phyloP scores from a whole-genome alignment of 2,797 vertebrate genomes.

The Tenualosa thibaudeaui region DNA sequence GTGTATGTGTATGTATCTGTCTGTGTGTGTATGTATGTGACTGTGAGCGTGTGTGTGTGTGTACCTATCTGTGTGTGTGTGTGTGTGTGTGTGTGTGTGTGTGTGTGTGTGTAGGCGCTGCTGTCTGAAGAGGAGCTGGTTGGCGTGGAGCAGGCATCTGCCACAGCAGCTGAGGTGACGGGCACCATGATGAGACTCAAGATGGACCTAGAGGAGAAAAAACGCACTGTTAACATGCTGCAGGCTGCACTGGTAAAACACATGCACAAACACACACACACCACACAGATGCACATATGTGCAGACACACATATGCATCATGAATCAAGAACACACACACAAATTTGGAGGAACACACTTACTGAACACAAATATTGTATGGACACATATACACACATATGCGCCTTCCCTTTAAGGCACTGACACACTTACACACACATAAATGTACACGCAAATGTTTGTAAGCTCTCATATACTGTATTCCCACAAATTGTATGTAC shows the following conservation, averaged over 20 bases:
- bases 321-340: neutral
- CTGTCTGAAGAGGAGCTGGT: constrained; percentile 79
- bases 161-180: constrained; percentile 79
- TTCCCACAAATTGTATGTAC: neutral
- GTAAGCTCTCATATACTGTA: neutral
- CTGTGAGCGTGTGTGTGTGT: neutral
- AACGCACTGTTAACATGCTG: constrained; percentile 80
- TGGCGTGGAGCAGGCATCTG: constrained; percentile 76
- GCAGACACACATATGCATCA: neutral
- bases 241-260: constrained; percentile 86
- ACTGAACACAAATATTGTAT: too few relatives aligned
- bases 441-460: neutral
- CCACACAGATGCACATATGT: neutral
- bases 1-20: neutral
- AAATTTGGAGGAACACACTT: neutral
- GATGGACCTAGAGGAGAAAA: constrained; percentile 92
- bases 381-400: too few relatives aligned
- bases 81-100: neutral
- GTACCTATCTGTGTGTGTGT: neutral
- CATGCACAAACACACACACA: neutral
- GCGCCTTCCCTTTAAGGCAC: too few relatives aligned
- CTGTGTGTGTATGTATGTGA: neutral
- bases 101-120: constrained; percentile 44
- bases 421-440: neutral
- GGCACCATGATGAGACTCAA: constrained; percentile 83